Base-by-base conservation (phyloP, 2,113 vertebrate species). In the Sebastes schlegelii region DNA sequence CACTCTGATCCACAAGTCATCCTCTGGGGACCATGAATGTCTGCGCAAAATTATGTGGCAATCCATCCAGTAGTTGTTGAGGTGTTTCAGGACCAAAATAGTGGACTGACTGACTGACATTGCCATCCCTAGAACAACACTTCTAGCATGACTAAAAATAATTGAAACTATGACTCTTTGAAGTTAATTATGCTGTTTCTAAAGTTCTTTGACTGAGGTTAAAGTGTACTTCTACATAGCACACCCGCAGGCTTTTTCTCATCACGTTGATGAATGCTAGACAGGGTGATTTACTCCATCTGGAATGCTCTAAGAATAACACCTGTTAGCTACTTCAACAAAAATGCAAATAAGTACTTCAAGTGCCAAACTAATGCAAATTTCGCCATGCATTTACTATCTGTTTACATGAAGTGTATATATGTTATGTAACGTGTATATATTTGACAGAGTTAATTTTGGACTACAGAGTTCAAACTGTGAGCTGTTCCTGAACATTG, bases 321-420 rank as follows among this genome's bases (percentile, higher is more conserved):
- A 78, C 64, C 83, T 84, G 84, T 74, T 45, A 34, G 17, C 23
- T 26, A 17, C 66, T 23, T 40, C 17, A 48, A 26, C n/a, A 83
- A 66, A 87, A 85, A 82, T 87, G 79, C 40, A 61, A 86, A 86
- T 74, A 61, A 40, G 80, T 76, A 78, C 70, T 43, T 51, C 1
- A 62, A 49, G 1, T 46, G 42, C 46, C 26, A 71, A 82, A 74
- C 58, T 43, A 4, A 64, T 48, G 9, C 62, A 58, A 42, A 34
- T 87, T 74, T 55, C 23, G 3, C 8, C 0, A 1, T 19, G 12
- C 58, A 48, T 74, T 61, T 45, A 23, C 45, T 10, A 40, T 71
- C 1, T 13, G n/a, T 19, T 2, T 70, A 14, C 26, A 26, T 7
- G 1, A 10, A 40, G 8, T 78, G 46, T 62, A 6, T 70, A n/a